Evolutionary conservation across 2,888 invertebrate species (phyloP), one percentile per base, ranked within the genome.

Genomic region (Dynastes grantii): DNA sequence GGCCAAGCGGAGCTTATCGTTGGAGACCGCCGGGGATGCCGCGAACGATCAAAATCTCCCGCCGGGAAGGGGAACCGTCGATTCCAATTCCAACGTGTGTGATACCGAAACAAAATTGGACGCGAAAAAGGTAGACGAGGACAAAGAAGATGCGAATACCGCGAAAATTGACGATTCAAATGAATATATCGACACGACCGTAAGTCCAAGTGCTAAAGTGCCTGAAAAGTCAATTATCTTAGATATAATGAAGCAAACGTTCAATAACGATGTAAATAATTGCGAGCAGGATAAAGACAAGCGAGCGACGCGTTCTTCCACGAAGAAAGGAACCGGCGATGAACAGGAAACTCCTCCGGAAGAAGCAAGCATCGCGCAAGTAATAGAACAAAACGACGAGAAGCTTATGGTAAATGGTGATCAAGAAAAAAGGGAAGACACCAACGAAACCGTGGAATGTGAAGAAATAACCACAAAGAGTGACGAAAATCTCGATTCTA

Each of bases 241-340:
- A 85, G 88, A 91, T 87, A 92, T 91, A 88, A 92, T 92, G 92
- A 92, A 91, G 84, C 90, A 92, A 89, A 90, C 90, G 85, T 91
- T 89, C 79, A 89, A 89, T 81, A 87, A 88, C 77, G 81, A 82
- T n/a, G 81, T 78, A 55, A 79, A 76, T 32, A 83, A 83, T n/a
- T 81, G 79, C 29, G 81, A 83, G 2, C 83, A 84, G 40, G 79
- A 80, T 13, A 81, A 79, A 78, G 82, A 82, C 51, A 82, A 82
- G 79, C 80, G 80, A 29, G 80, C 83, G 55, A 84, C 84, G 2
- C 80, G 84, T 8, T 84, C 84, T 9, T 81, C 83, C 27, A 61
- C 76, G n/a, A 83, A 81, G 68, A 82, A 81, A 73, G 63, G 73
- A 9, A 68, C 76, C 32, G 81, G 22, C 13, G 81, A 81, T 27